Percentiles rank a stretch among this genome's conserved stretches.
These are phyloP conservation scores for Hesperia comma DNA, from an alignment of 2,888 invertebrate species.

Conservation along the genomic window DNA sequence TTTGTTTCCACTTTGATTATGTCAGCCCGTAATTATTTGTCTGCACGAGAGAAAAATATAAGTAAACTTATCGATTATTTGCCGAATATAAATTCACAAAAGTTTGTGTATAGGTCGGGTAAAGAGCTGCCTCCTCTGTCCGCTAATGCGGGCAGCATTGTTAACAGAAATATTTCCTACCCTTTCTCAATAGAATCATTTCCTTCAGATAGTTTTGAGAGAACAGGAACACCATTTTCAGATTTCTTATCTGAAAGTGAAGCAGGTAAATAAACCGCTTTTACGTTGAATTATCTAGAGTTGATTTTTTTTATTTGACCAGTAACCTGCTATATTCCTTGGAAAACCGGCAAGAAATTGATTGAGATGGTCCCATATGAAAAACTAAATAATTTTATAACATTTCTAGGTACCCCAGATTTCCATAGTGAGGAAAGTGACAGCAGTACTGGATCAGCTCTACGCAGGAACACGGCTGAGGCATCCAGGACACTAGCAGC, in stretches of 20 bases:
- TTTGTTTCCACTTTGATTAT: constrained; percentile 57
- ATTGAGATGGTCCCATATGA: too few relatives aligned
- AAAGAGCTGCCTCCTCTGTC: constrained; percentile 67
- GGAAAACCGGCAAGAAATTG: too few relatives aligned
- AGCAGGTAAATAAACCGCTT: constrained; percentile 56
- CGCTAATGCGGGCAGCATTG: constrained; percentile 60
- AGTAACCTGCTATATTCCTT: too few relatives aligned
- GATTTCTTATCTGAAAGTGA: constrained; percentile 79
- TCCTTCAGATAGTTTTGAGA: constrained; percentile 59
- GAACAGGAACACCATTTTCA: constrained; percentile 72
- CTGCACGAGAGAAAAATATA: constrained; percentile 70
- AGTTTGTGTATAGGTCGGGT: constrained; percentile 60
- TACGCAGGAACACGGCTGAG: constrained; percentile 77
- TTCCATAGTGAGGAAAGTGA: constrained; percentile 79
- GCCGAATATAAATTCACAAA: constrained; percentile 71
- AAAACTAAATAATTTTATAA: too few relatives aligned
- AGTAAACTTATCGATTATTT: constrained; percentile 71
- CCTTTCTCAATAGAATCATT: constrained; percentile 63
- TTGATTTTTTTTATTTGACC: too few relatives aligned
- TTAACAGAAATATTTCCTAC: constrained; percentile 72
- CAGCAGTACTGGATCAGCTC: constrained; percentile 80
- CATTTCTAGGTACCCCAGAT: constrained; percentile 70
- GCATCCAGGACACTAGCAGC: constrained; percentile 76
- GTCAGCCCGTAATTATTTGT: constrained; percentile 76
- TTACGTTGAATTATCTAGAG: too few relatives aligned